Evolutionary conservation across 2,113 vertebrate species (phyloP).

Genomic region (Corvus hawaiiensis): DNA sequence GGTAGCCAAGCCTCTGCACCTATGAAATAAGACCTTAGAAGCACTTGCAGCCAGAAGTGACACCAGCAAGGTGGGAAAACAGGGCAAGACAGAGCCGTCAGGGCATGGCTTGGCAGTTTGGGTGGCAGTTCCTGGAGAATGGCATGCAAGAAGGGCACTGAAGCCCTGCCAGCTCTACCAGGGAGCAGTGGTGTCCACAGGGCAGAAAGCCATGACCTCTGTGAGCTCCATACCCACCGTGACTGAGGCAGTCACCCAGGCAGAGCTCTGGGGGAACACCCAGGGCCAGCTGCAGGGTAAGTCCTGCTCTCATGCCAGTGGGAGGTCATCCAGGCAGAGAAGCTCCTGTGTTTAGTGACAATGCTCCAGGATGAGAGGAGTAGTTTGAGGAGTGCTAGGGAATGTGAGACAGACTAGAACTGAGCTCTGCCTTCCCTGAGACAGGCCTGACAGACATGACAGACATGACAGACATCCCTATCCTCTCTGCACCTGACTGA

Average conservation of each 20-base stretch:
- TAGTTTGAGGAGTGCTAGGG: too few relatives aligned
- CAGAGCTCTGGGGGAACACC: background rate
- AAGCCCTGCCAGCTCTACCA: background rate
- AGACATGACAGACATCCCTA: accelerated
- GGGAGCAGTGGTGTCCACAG: too few relatives aligned
- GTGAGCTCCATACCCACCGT: accelerated
- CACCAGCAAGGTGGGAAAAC: background rate
- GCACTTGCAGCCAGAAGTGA: background rate
- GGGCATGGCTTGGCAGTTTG: background rate
- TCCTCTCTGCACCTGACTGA: background rate
- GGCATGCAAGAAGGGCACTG: background rate
- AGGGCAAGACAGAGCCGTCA: accelerated
- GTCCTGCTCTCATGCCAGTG: accelerated
- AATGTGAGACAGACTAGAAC: background rate
- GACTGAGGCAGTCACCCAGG: background rate
- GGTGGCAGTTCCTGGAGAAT: too few relatives aligned
- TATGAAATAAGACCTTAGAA: background rate
- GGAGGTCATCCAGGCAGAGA: background rate
- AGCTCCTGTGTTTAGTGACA: background rate
- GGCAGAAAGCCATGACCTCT: accelerated
- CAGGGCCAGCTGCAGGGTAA: too few relatives aligned
- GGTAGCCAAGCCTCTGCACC: background rate
- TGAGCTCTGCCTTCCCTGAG: background rate
- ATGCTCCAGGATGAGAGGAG: background rate
- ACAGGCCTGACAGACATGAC: background rate